Percentiles rank a stretch among this genome's conserved stretches.
Conservation (phyloP, 2,113 vertebrate genomes). For the Egretta garzetta region DNA sequence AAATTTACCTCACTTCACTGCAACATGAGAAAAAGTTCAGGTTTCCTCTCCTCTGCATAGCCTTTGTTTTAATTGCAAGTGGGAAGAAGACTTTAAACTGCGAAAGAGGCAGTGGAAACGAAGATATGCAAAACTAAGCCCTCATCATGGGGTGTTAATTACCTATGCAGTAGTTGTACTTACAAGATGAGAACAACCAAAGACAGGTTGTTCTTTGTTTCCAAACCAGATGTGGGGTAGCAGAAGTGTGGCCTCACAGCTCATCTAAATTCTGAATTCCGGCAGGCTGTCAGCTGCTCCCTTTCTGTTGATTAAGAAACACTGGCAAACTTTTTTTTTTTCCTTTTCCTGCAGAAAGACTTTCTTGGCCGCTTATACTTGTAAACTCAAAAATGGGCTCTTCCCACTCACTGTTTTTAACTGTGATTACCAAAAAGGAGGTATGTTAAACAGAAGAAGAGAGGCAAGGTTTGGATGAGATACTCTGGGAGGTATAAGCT, state of each 20-base stretch:
- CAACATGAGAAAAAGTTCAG: not conserved
- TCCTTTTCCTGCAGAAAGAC: not conserved
- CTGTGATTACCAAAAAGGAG: not conserved
- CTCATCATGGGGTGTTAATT: not conserved
- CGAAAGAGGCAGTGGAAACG: not conserved
- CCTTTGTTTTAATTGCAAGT: not conserved
- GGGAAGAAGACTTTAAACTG: not conserved
- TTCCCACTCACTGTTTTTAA: not conserved
- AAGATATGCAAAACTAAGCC: not conserved
- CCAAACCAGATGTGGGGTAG: not conserved
- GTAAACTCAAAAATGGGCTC: not conserved
- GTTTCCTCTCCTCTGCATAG: not conserved
- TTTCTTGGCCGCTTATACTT: not conserved
- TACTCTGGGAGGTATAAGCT: not conserved
- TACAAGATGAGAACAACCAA: constrained; percentile 1
- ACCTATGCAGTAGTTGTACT: not conserved
- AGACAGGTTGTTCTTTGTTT: constrained; percentile 33
- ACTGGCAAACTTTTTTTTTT: not conserved
- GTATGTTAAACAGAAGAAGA: not conserved
- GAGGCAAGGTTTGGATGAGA: not conserved
- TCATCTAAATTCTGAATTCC: constrained; percentile 36
- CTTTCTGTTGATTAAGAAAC: constrained; percentile 49
- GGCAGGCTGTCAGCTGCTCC: constrained; percentile 11
- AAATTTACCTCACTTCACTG: not conserved
- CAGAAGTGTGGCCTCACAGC: constrained; percentile 30